These are phyloP conservation scores for Imbricaverruca yamaguchii DNA, from an alignment of 2,888 invertebrate species.

Conservation along the genomic window DNA sequence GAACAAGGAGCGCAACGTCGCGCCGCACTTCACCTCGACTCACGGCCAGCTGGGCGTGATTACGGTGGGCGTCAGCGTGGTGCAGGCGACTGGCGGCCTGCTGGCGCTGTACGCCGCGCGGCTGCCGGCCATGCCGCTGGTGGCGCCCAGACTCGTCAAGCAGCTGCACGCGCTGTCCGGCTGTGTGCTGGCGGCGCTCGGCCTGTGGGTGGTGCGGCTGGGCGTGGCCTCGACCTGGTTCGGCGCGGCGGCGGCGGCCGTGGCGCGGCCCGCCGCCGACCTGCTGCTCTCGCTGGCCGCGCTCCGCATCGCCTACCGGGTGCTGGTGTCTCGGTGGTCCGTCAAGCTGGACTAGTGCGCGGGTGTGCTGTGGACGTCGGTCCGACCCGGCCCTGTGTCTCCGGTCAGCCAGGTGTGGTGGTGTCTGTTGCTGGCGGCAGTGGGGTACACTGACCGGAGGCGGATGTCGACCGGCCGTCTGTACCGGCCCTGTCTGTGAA, in stretches of 20 bases:
- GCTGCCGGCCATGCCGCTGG: background rate
- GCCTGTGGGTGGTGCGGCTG: background rate
- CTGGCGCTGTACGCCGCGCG: background rate
- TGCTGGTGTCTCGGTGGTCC: background rate
- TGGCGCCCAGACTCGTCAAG: background rate
- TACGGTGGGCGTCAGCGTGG: background rate
- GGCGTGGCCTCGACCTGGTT: background rate
- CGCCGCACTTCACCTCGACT: background rate
- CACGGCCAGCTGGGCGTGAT: background rate
- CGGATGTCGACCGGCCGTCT: too few species aligned
- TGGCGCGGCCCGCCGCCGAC: background rate
- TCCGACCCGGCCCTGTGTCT: too few species aligned
- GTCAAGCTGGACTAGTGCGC: too few species aligned
- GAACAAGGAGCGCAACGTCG: slow-evolving; percentile 1
- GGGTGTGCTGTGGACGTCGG: too few species aligned
- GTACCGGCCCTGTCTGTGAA: too few species aligned
- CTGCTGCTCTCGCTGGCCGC: background rate
- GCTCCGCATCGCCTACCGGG: background rate
- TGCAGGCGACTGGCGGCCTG: background rate
- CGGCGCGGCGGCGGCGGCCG: background rate
- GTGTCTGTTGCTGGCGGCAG: too few species aligned
- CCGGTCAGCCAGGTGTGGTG: too few species aligned
- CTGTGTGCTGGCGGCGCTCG: background rate
- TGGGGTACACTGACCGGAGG: too few species aligned
- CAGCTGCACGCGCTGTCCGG: background rate